Base-by-base conservation (phyloP, 1,140 invertebrate genomes). In the Drosophila bifasciata region DNA sequence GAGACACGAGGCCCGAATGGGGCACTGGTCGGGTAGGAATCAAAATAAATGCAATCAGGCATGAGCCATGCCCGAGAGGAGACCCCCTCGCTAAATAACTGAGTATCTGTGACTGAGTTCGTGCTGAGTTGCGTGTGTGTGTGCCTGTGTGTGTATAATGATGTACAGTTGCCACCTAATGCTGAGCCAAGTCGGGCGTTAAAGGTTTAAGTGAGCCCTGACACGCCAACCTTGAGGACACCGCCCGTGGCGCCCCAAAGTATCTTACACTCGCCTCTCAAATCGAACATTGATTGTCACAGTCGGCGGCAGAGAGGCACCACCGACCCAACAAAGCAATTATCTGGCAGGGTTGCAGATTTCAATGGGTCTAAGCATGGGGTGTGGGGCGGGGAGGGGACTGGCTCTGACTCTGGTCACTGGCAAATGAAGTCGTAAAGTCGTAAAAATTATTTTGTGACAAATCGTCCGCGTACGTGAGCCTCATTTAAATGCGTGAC, bases 381-480 rank as follows among this genome's bases (percentile, higher is more conserved):
- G 48, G 49, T 46, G 11, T 32, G 25, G 44, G n/a, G 19, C 13
- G 17, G 3, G 49, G 25, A 8, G 11, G 58, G 48, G 40, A 46
- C 11, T 36, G 60, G 55, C 64, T 5, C 5, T 23, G 25, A 59
- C 16, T 41, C 72, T 70, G 83, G 81, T 83, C 81, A 88, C 70
- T 83, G 11, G 70, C 48, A 74, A 71, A 78, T 88, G 75, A 73
- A 88, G 84, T 89, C 84, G 85, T 90, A 83, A 91, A 91, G 89
- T 91, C 90, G 85, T 91, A 91, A 91, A 91, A 90, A 91, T 91
- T 91, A 91, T 91, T 91, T 91, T 91, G 90, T 91, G 90, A 91
- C 90, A 91, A 91, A 91, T 91, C 83, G 90, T 90, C 83, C 66
- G 71, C 75, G 75, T 91, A 91, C 90, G 90, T 91, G 90, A 78